These are phyloP conservation scores for Caenorhabditis sp. DNA, from an alignment of 2,888 invertebrate species.

Conservation along the genomic window DNA sequence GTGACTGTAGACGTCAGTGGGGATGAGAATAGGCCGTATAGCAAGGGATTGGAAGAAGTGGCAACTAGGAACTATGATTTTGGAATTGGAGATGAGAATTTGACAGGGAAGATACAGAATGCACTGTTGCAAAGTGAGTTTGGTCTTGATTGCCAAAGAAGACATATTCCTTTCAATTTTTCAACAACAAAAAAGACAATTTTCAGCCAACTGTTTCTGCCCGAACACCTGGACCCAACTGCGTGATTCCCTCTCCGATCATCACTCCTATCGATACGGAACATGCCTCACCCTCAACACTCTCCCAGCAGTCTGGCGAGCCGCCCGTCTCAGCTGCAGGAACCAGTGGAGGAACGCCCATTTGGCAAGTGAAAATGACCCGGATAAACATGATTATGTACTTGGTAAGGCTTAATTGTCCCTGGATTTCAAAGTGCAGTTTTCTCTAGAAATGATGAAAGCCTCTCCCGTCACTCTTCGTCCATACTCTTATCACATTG, in stretches of 20 bases:
- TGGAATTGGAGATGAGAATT: constrained; percentile 3
- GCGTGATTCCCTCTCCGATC: constrained; percentile 1
- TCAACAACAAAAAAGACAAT: too few relatives aligned
- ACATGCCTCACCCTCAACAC: constrained; percentile 3
- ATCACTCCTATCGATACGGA: constrained; percentile 18
- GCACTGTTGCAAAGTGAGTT: constrained; percentile 30
- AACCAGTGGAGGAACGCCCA: constrained; percentile 29
- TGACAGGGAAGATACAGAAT: constrained; percentile 35
- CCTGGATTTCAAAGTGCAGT: neutral
- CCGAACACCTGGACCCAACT: constrained; percentile 25
- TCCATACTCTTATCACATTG: constrained; percentile 30
- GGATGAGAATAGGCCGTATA: neutral
- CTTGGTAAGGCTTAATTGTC: constrained; percentile 4
- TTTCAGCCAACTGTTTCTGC: constrained; percentile 33
- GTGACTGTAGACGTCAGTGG: neutral
- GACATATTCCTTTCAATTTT: too few relatives aligned
- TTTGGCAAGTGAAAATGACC: constrained; percentile 43
- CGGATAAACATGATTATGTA: constrained; percentile 42
- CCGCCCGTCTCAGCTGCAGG: constrained; percentile 55
- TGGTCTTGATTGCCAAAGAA: too few relatives aligned
- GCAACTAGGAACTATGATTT: constrained; percentile 3
- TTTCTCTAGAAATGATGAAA: constrained; percentile 14
- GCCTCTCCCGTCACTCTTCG: neutral
- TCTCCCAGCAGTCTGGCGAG: constrained; percentile 38
- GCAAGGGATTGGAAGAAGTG: neutral